Base-by-base conservation (phyloP, 1,140 invertebrate species). In the Bombus pascuorum region DNA sequence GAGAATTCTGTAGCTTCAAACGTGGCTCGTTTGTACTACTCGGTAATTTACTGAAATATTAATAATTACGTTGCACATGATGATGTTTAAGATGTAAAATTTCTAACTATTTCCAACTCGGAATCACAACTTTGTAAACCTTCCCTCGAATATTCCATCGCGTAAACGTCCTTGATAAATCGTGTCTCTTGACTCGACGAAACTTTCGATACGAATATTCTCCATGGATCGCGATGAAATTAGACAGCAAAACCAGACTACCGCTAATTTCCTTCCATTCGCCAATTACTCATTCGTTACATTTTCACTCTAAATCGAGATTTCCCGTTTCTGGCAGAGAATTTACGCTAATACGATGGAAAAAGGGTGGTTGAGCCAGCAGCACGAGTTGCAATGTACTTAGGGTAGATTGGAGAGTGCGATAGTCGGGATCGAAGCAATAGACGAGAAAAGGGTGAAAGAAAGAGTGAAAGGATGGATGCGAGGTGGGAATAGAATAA, bases 391-490 rank as follows among this genome's bases (percentile, higher is more conserved):
- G 73, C 47, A 68, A 70, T 68, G 44, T 62, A 83, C 62, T 77
- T 68, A 70, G 81, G 39, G 62, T 77, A 83, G 81, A 83, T 83
- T 57, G 73, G 81, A 75, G 62, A 25, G 81, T 2, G 72, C 44
- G 81, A 83, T 83, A 77, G 81, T 15, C 18, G n/a, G 39, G 18
- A 18, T 81, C n/a, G 39, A 34, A 25, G 47, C 68, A 39, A 39
- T 25, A 25, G n/a, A n/a, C 25, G 65, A 18, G 77, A 4, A 22
- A 28, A 12, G 47, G 39, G 34, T 13, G 34, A 53, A 53, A 34
- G 22, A n/a, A 44, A 12, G n/a, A 18, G 13, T 9, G 4, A n/a
- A 10, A 42, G 12, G 65, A 15, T 22, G 6, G 47, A 53, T 53
- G 47, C 47, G 39, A 18, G 13, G 66, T 13, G 15, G 32, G 15